Evolutionary conservation across 2,797 vertebrate species (phyloP).

Genomic region (Fistularia tabacaria): DNA sequence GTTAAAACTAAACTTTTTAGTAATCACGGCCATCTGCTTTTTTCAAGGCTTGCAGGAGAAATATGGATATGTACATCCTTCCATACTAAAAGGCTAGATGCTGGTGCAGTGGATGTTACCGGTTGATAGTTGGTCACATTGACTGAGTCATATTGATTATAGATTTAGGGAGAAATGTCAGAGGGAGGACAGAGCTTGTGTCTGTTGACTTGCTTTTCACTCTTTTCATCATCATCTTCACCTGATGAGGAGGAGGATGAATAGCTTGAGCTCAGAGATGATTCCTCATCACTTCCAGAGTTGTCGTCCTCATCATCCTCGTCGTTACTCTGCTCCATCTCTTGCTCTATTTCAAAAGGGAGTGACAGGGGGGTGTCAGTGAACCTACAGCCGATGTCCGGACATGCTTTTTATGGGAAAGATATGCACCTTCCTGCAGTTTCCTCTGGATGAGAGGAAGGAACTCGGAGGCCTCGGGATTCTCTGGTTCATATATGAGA

Average conservation of each 20-base stretch:
- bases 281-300: slow-evolving; percentile 35
- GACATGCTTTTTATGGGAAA: neutral
- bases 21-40: neutral
- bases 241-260: slow-evolving; percentile 35
- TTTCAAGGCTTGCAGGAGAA: slow-evolving; percentile 10
- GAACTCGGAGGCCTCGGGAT: slow-evolving; percentile 79
- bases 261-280: slow-evolving; percentile 39
- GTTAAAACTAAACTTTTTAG: neutral
- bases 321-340: slow-evolving; percentile 35
- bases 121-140: too few species aligned
- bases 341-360: slow-evolving; percentile 34
- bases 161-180: slow-evolving; percentile 8
- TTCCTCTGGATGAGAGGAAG: slow-evolving; percentile 78
- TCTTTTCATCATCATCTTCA: slow-evolving; percentile 18
- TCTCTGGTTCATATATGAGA: slow-evolving; percentile 81
- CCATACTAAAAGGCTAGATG: neutral
- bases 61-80: slow-evolving; percentile 1
- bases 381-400: neutral
- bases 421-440: slow-evolving; percentile 67
- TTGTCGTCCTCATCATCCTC: slow-evolving; percentile 23
- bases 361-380: neutral
- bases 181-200: slow-evolving; percentile 16
- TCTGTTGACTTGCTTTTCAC: slow-evolving; percentile 20
- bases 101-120: too few species aligned
- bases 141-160: too few species aligned